Evolutionary conservation across 2,888 invertebrate species (phyloP), one percentile per base, ranked within the genome.

Genomic region (Autographa pulchrina): DNA sequence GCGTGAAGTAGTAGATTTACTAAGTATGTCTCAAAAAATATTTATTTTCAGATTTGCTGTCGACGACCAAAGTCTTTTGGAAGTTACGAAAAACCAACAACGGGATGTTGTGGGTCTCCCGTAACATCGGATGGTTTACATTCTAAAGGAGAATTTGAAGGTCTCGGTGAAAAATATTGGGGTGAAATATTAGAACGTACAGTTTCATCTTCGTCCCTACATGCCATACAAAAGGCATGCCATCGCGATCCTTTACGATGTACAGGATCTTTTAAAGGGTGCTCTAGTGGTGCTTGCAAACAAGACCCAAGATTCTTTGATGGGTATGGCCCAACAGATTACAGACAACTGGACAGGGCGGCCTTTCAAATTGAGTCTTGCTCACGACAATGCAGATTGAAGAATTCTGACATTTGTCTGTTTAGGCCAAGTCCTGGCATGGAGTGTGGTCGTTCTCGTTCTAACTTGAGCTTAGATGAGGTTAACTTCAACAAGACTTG

Each of bases 121-220:
- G 90, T 92, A 7, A 94, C 94, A 13, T 96, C 96, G n/a, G 96
- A 96, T 75, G 94, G 94, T 1, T 87, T 96, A 32, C 94, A 94
- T 73, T 94, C 95, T 20, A 96, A 96, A 77, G 96, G 96, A 65
- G 97, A 97, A 86, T 96, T 97, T 78, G 97, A 97, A 86, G 97
- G 97, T 0, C 93, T 97, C 0, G 97, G 97, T 20, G 97, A 97
- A 90, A 97, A 97, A 89, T 97, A 97, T 87, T 97, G 97, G 97
- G 97, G 97, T 32, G 98, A 98, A 94, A 98, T 98, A 85, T 93
- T 98, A 80, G 98, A 98, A 90, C 96, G 98, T 9, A 98, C 98
- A 0, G 97, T 98, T 11, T 98, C 98, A 60, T 97, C 97, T 0
- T 97, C 96, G 70, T 98, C 98, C 63, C 94, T 98, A 60, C 98